Evolutionary conservation across 1,140 invertebrate species (phyloP), one percentile per base, ranked within the genome.

Genomic region (Saccostrea cuccullata): DNA sequence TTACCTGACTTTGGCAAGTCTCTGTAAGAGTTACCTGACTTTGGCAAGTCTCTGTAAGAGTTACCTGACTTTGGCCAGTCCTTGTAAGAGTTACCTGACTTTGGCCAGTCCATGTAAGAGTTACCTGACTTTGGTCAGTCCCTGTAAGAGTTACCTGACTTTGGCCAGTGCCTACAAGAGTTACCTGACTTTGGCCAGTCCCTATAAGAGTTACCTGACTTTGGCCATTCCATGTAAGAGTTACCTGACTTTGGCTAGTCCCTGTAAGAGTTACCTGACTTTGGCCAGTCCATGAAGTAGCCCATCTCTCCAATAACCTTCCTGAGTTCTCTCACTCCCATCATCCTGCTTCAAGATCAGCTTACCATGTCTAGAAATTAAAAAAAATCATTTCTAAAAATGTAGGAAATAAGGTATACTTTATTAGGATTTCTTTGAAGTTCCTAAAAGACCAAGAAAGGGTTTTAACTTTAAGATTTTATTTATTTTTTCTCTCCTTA

Each of bases 251-350:
- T 60, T 60, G 12, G 58, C n/a, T 1, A 70, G 67, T 23, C 12
- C 67, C 20, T 60, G 1, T 60, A 1, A 4, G 58, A 64, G 58
- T 64, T 64, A 97, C 96, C 96, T 97, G 94, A 97, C 96, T 30
- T 96, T 96, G 12, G 97, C 98, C 93, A 96, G 96, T 30, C 98
- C 98, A 94, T 97, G 97, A 94, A 98, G 97, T 89, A 97, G 96
- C 56, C 97, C 97, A 89, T 97, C 97, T 92, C 97, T 97, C 97
- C 98, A 98, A 89, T 97, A 96, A 0, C 98, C 98, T 94, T 98
- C 97, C 92, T 98, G 98, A 17, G 94, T 87, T 58, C 94, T 92
- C 85, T 93, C 91, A 58, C 88, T 87, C 40, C 89, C 89, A 77
- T 93, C 88, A 86, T 92, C 88, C 87, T 92, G 92, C 12, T 89